A percentile compares a stretch with the other conserved stretches of the same genome.
Conservation (phyloP, 2,888 invertebrate species). For the Alsophila aescularia region DNA sequence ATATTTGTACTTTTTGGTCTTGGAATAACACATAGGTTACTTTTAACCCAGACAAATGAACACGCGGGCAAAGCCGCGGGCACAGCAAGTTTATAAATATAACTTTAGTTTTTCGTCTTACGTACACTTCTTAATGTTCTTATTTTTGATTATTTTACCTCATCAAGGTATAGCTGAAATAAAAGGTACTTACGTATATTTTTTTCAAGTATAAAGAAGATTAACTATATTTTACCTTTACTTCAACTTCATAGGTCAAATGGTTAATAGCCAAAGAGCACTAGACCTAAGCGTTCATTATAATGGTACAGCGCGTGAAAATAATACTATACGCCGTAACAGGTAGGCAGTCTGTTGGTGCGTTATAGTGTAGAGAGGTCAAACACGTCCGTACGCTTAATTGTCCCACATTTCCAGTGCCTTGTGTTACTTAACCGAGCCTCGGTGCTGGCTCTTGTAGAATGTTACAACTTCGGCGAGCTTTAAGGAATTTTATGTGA, state of each 20-base stretch:
- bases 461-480: slow-evolving; percentile 9
- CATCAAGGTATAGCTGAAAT: too few relatives aligned
- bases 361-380: slow-evolving; percentile 29
- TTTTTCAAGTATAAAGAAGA: too few relatives aligned
- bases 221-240: not conserved
- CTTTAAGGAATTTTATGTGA: slow-evolving; percentile 4
- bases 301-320: slow-evolving; percentile 20
- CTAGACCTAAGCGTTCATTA: slow-evolving; percentile 6
- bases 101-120: too few relatives aligned
- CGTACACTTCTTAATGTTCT: too few relatives aligned
- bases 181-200: too few relatives aligned
- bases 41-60: too few relatives aligned
- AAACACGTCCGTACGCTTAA: slow-evolving; percentile 34
- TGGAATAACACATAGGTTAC: too few relatives aligned
- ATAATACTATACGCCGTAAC: slow-evolving; percentile 19
- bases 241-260: slow-evolving; percentile 1
- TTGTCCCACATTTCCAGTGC: slow-evolving; percentile 33
- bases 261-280: slow-evolving; percentile 11
- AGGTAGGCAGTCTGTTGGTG: slow-evolving; percentile 9
- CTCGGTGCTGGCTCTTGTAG: slow-evolving; percentile 4
- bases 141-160: too few relatives aligned
- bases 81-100: too few relatives aligned
- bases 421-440: slow-evolving; percentile 27
- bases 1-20: too few relatives aligned
- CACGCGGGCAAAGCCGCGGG: too few relatives aligned